Base-by-base conservation (phyloP, 2,797 vertebrate genomes). In the Siniperca undulata region DNA sequence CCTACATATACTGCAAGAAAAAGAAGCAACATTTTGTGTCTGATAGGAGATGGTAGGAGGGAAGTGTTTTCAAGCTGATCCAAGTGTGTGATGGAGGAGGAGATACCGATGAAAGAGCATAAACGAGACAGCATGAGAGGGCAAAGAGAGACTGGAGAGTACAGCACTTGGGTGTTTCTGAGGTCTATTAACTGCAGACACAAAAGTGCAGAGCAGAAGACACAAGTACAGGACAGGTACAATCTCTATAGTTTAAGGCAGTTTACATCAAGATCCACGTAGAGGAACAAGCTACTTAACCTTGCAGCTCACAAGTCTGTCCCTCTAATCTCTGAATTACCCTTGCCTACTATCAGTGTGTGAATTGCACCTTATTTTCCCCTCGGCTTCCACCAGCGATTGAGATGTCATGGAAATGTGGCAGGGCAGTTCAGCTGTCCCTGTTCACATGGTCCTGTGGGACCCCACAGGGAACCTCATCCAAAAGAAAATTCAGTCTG, bases 21-120 rank as follows among this genome's bases (percentile, higher is more conserved):
- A 74, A 27, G 27, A 67, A 71, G 40, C 24, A 48, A 38, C 24
- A 40, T 74, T 78, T 64, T 84, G 30, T 48, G 14, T 70, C 56
- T 58, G 64, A 81, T 59, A 66, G 50, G 59, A 78, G 56, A 50
- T 48, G 44, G 83, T 81, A 73, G 70, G 82, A 73, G 62, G 59
- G 36, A 81, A 78, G 64, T 70, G 71, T 89, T 89, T 90, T 83
- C 69, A 85, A 68, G 82, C 36, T 61, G 46, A 83, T 89, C 74
- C 70, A 80, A 84, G 67, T 73, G 62, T 74, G 75, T 69, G 82
- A 79, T 73, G 50, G 58, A 76, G 76, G 58, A 81, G 73, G 74
- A 46, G 61, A 77, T 53, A 62, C 38, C 3, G 16, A 80, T 70
- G 46, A 88, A 87, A 84, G 78, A 75, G 70, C 78, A 76, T n/a